These are phyloP conservation scores for Holacanthus passer DNA, from an alignment of 2,113 vertebrate genomes.

Conservation along the genomic window DNA sequence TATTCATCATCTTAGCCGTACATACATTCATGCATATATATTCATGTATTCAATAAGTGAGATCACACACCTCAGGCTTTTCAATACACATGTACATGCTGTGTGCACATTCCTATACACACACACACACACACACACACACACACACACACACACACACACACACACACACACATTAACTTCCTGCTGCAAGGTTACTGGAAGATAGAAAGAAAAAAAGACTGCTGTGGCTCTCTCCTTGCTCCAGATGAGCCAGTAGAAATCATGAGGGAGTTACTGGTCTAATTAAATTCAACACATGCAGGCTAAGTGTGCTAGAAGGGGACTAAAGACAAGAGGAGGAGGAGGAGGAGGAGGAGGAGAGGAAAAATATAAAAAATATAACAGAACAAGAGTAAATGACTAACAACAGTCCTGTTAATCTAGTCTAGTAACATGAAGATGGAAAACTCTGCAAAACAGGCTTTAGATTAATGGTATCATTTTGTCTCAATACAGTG, in stretches of 20 bases:
- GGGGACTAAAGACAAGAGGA: conserved; percentile 10
- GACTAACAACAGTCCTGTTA: background rate
- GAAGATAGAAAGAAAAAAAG: conserved; percentile 44
- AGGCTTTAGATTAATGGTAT: background rate
- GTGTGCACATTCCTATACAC: background rate
- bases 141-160: background rate
- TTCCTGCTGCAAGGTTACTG: conserved; percentile 70
- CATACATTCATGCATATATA: conserved; percentile 1
- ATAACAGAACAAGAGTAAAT: background rate
- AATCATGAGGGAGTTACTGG: conserved; percentile 76
- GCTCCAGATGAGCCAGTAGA: conserved; percentile 74
- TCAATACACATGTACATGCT: background rate
- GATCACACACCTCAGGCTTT: conserved; percentile 5
- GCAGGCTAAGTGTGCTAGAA: conserved; percentile 45
- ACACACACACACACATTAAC: conserved; percentile 38
- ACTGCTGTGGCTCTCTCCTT: conserved; percentile 55
- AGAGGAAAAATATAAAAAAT: background rate
- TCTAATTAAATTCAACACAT: conserved; percentile 80
- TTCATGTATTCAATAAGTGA: background rate
- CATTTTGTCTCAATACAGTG: background rate
- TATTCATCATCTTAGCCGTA: background rate
- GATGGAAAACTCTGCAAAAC: background rate
- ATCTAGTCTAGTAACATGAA: background rate
- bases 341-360: background rate
- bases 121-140: background rate